Evolutionary conservation across 1,140 invertebrate genomes (phyloP), one percentile per base, ranked within the genome.

Genomic region (Psilanteris sp.): DNA sequence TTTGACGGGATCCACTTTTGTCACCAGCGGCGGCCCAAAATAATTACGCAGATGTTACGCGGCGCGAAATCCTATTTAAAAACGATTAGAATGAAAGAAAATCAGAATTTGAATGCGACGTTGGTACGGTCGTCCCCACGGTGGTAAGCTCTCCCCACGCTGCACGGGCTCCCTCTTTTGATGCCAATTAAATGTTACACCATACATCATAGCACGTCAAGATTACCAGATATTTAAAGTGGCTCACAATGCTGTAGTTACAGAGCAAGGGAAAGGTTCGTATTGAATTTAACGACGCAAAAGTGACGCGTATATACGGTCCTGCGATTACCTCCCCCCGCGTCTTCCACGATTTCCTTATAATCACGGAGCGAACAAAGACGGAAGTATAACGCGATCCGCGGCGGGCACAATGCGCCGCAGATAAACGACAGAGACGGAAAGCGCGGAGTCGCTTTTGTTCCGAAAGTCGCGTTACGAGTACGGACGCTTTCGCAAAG

Each of bases 151-250:
- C 20, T 32, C 44, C 70, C 70, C 26, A 41, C 4, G n/a, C 4
- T 22, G n/a, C 0, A 27, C 8, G 0, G 39, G 16, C 26, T 26
- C 32, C 55, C 68, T 16, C 20, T 50, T 46, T 22, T 50, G 50
- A 72, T 72, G 68, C 55, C 67, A 72, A 72, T 72, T 72, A 72
- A 72, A 62, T 50, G 67, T 64, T 62, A 73, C 59, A 59, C 57
- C 70, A 73, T 73, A 66, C 70, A 73, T 73, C 70, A 73, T 59
- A 44, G 27, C 4, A 66, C 22, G 70, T 66, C 70, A 66, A 73
- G 59, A 66, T 73, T 66, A 73, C 59, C 34, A 64, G 59, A 73
- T 66, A 73, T 66, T 59, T 59, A 73, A 64, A 73, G 59, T 66
- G 70, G 59, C 26, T n/a, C 39, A 73, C 70, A 64, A 57, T 48